Evolutionary conservation across 2,797 vertebrate species (phyloP).

Genomic region (Anguilla marmorata): DNA sequence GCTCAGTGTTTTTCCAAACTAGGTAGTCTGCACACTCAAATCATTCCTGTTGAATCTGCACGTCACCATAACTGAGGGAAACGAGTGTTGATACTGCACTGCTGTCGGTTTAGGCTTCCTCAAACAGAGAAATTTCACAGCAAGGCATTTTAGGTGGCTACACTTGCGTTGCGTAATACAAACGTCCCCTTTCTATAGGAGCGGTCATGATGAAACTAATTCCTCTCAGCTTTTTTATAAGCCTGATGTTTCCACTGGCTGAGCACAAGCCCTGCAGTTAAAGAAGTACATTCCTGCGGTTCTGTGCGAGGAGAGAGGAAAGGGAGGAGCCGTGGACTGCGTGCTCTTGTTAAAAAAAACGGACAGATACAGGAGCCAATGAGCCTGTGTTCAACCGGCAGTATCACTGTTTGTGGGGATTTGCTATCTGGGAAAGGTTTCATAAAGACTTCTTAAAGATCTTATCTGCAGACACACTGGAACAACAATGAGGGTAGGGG

Average conservation of each 20-base stretch:
- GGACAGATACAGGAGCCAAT: neutral
- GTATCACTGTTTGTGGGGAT: neutral
- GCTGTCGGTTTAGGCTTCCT: neutral
- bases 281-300: slow-evolving; percentile 34
- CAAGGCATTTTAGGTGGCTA: neutral
- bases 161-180: neutral
- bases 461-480: neutral
- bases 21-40: neutral
- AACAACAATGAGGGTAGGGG: neutral
- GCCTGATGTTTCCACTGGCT: slow-evolving; percentile 22
- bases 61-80: neutral
- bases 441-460: neutral
- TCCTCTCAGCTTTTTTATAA: neutral
- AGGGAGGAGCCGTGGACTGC: slow-evolving; percentile 9
- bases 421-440: neutral
- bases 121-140: neutral
- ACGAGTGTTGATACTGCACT: neutral
- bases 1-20: neutral
- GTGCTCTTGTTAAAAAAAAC: neutral
- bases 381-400: neutral
- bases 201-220: neutral
- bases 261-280: slow-evolving; percentile 1
- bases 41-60: neutral
- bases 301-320: slow-evolving; percentile 6
- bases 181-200: neutral